Conservation (phyloP, 1,140 invertebrate species). For the Mesaphorura yosii region DNA sequence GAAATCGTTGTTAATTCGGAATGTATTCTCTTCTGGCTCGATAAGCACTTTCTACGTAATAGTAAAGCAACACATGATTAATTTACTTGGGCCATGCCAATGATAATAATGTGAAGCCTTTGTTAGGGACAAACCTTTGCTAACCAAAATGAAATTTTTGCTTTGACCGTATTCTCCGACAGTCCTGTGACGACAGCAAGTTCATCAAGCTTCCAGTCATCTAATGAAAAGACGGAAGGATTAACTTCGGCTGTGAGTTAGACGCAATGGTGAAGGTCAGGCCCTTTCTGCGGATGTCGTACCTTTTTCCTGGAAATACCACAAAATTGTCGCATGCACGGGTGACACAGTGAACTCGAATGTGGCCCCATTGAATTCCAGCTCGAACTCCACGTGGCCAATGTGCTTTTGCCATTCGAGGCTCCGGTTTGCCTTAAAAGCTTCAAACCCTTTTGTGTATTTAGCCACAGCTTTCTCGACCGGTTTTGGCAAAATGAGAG, state of each 20-base stretch:
- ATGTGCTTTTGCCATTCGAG: constrained; percentile 87
- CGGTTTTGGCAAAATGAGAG: constrained; percentile 66
- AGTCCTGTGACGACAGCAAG: constrained; percentile 8
- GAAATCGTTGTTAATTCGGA: constrained; percentile 9
- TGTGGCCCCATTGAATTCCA: constrained; percentile 70
- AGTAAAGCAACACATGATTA: background rate
- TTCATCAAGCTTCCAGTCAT: constrained; percentile 7
- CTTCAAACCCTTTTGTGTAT: constrained; percentile 85
- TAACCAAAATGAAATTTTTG: too few species aligned
- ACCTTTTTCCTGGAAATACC: constrained; percentile 86
- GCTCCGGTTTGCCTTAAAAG: constrained; percentile 85
- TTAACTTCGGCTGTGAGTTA: background rate
- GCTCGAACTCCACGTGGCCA: constrained; percentile 79
- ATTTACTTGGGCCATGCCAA: too few species aligned
- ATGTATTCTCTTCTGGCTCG: constrained; percentile 7
- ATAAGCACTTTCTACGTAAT: constrained; percentile 17
- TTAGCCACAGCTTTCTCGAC: constrained; percentile 68
- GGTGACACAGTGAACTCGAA: constrained; percentile 78
- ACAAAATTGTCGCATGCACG: constrained; percentile 85
- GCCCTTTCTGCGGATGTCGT: too few species aligned
- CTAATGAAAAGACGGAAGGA: constrained; percentile 1
- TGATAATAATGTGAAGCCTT: too few species aligned
- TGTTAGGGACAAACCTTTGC: too few species aligned
- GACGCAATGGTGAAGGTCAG: background rate
- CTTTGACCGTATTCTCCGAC: too few species aligned